Conservation (phyloP, 2,888 invertebrate species). For the Drosophila gaucha region DNA sequence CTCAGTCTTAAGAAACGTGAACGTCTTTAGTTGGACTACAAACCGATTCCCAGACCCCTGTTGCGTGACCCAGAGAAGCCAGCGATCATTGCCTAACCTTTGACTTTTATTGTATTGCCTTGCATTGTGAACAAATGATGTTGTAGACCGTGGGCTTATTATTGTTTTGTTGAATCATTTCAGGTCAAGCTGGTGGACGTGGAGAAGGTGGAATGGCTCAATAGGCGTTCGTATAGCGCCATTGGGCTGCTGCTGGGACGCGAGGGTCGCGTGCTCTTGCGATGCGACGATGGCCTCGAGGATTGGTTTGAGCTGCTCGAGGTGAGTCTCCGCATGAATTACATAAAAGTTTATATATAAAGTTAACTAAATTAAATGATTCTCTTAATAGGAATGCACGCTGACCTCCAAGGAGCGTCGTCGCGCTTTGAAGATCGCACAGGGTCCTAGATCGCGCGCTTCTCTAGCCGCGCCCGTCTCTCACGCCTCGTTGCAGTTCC, state of each 20-base stretch:
- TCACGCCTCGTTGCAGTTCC: conserved; percentile 83
- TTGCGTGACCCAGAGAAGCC: conserved; percentile 35
- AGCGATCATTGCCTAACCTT: conserved; percentile 56
- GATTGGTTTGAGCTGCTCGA: conserved; percentile 89
- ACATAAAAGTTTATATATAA: neutral
- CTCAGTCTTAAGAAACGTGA: conserved; percentile 6
- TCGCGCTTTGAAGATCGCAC: conserved; percentile 86
- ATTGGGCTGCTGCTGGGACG: conserved; percentile 86
- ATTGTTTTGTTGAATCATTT: conserved; percentile 34
- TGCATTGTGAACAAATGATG: conserved; percentile 8
- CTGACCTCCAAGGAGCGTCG: conserved; percentile 88
- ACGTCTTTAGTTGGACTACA: neutral
- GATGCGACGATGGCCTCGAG: conserved; percentile 86
- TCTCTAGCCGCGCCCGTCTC: conserved; percentile 84
- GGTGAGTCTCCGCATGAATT: conserved; percentile 73
- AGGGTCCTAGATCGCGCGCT: conserved; percentile 84
- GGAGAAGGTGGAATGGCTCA: conserved; percentile 88
- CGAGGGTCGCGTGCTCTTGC: conserved; percentile 85
- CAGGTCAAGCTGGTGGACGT: conserved; percentile 88
- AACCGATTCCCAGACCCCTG: conserved; percentile 48
- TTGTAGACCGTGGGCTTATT: conserved; percentile 32
- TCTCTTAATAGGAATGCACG: conserved; percentile 86
- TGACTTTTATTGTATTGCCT: conserved; percentile 31
- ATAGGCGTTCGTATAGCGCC: conserved; percentile 88
- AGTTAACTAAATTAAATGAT: neutral